A percentile compares a stretch with the other conserved stretches of the same genome.
Conservation (phyloP, 2,113 vertebrate genomes). For the Irena cyanogastra region DNA sequence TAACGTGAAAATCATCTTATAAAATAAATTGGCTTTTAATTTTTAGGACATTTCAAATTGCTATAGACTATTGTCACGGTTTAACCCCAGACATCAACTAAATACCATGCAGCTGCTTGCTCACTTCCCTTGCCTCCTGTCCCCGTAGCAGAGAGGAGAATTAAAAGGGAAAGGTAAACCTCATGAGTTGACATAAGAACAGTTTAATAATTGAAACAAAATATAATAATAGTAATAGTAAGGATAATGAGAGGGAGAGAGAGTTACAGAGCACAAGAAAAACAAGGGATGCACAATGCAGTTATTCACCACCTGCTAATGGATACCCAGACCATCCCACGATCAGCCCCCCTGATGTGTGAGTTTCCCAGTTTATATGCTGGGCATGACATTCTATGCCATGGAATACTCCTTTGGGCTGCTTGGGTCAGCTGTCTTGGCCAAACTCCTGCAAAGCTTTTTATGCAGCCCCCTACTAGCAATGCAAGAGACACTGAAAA, state of each 20-base stretch:
- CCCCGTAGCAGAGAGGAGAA: too few species aligned
- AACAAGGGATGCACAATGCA: not conserved
- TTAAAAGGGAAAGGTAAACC: not conserved
- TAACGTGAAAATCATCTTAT: not conserved
- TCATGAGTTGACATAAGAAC: not conserved
- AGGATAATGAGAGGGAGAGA: not conserved
- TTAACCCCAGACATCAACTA: not conserved
- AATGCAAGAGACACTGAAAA: not conserved
- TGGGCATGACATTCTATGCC: not conserved
- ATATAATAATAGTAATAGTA: not conserved
- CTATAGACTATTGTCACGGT: not conserved
- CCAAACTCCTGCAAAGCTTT: not conserved
- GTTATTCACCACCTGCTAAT: not conserved
- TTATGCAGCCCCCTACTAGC: not conserved
- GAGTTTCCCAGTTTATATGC: too few species aligned
- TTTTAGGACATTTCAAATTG: not conserved
- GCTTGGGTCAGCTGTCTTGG: not conserved
- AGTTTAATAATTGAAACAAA: not conserved
- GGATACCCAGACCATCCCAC: not conserved
- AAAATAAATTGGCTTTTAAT: not conserved
- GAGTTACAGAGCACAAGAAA: not conserved
- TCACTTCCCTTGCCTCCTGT: not conserved
- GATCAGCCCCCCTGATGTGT: accelerated
- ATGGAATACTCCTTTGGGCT: not conserved
- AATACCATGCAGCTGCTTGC: not conserved